Evolutionary conservation across 2,113 vertebrate species (phyloP), one percentile per base, ranked within the genome.

Genomic region (Ramphastos sulfuratus): DNA sequence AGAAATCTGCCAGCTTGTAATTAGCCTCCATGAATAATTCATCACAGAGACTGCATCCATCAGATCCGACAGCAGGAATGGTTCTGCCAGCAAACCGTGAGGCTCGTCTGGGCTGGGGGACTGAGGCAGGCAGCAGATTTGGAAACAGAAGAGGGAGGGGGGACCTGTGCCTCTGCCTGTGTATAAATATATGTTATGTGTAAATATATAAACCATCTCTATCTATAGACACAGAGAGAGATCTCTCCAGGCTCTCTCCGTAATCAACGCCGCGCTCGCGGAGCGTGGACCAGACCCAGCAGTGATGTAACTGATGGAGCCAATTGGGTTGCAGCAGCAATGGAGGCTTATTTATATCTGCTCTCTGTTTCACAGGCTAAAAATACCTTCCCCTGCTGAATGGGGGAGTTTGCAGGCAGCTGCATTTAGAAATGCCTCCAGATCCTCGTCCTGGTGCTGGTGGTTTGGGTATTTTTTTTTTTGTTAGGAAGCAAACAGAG

Each of bases 11-110:
- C 94, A 80, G 89, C 65, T 95, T 96, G 74, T 97, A 97, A 98
- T 97, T 98, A 97, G 93, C 89, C 67, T 5, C 2, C 15, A 92
- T 97, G 97, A 96, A 97, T 97, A 96, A 97, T 97, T 96, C 96
- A 97, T 96, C 27, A 82, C 20, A 94, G 83, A 27, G 20, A 4
- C 61, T 12, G 60, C 54, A 61, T 95, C 93, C 89, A 60, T 96
- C 85, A 87, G 88, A 71, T 75, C 90, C 92, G 95, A 96, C 97
- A 97, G 92, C 82, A 5, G 0, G 75, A 93, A 96, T 95, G 63
- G 24, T 94, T 85, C 78, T 87, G 93, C 97, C 93, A 89, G 94
- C 79, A 85, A 94, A 95, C 92, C 72, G 72, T 7, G 59, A 65
- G 91, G 84, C 85, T 96, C 93, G 94, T 93, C 93, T 96, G 80